Evolutionary conservation across 2,113 vertebrate species (phyloP).

Genomic region (Pedetes capensis): DNA sequence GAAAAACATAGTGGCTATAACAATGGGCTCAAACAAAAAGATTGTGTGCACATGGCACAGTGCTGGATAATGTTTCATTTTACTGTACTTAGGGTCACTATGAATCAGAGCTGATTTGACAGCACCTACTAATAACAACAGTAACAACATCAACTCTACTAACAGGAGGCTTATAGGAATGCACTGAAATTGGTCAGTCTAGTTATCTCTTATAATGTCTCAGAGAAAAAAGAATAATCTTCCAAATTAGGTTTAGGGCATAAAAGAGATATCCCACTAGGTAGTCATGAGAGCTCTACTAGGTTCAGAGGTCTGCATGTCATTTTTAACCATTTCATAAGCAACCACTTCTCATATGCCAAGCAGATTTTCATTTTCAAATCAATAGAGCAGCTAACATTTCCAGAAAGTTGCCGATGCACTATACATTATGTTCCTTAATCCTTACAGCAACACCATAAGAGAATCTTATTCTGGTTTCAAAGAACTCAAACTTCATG

Average conservation of each 20-base stretch:
- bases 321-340: not conserved
- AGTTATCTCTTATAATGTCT: not conserved
- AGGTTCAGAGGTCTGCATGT: not conserved
- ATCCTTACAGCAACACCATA: not conserved
- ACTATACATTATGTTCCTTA: not conserved
- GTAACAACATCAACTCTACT: too few species aligned
- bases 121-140: too few species aligned
- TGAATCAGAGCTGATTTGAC: too few species aligned
- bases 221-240: not conserved
- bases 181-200: not conserved
- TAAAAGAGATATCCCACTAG: not conserved
- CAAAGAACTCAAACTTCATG: not conserved
- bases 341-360: not conserved
- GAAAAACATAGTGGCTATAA: too few species aligned
- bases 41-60: too few species aligned
- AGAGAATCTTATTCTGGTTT: not conserved
- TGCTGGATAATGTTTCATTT: too few species aligned
- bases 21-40: too few species aligned
- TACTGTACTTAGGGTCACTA: too few species aligned
- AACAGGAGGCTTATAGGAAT: rapidly evolving
- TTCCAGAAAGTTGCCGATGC: not conserved
- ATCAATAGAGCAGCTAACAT: not conserved
- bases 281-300: not conserved
- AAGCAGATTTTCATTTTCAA: not conserved
- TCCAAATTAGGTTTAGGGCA: not conserved